Evolutionary conservation across 2,888 invertebrate species (phyloP).

Genomic region (Trissolcus japonicus): DNA sequence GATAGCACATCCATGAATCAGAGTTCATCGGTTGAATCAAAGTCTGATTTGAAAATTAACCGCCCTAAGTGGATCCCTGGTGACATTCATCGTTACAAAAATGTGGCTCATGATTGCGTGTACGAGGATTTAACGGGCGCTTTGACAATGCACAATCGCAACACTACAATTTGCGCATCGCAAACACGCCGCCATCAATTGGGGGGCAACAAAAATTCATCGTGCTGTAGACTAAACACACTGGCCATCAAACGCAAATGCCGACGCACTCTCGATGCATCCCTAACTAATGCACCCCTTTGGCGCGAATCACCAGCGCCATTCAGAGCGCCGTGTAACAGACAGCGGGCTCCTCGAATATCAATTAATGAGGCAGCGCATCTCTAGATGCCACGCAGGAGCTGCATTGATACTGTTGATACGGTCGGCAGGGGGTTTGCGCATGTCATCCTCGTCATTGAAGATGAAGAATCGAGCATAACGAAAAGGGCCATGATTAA

Average conservation of each 20-base stretch:
- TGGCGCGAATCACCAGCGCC: slow-evolving; percentile 24
- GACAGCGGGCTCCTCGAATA: slow-evolving; percentile 34
- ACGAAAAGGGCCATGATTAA: slow-evolving; percentile 10
- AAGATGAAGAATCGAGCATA: slow-evolving; percentile 14
- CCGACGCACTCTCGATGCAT: slow-evolving; percentile 30
- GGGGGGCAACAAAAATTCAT: slow-evolving; percentile 16
- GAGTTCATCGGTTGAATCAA: not conserved
- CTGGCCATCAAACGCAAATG: slow-evolving; percentile 23
- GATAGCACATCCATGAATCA: not conserved
- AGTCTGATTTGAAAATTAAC: not conserved
- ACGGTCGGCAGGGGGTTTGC: not conserved
- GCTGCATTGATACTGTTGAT: slow-evolving; percentile 16
- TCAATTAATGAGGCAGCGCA: slow-evolving; percentile 39
- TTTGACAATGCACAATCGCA: slow-evolving; percentile 21
- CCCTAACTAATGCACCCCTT: slow-evolving; percentile 41
- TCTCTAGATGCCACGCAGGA: slow-evolving; percentile 7
- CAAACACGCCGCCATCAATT: slow-evolving; percentile 20
- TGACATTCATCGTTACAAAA: not conserved
- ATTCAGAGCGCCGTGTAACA: slow-evolving; percentile 19
- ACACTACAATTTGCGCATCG: slow-evolving; percentile 10
- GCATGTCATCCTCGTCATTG: slow-evolving; percentile 13
- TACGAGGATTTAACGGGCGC: slow-evolving; percentile 2
- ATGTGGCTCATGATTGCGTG: not conserved
- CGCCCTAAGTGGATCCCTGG: not conserved
- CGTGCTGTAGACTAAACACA: not conserved